Base-by-base conservation (phyloP, 2,797 vertebrate genomes). In the Coranthus polyacanthus region DNA sequence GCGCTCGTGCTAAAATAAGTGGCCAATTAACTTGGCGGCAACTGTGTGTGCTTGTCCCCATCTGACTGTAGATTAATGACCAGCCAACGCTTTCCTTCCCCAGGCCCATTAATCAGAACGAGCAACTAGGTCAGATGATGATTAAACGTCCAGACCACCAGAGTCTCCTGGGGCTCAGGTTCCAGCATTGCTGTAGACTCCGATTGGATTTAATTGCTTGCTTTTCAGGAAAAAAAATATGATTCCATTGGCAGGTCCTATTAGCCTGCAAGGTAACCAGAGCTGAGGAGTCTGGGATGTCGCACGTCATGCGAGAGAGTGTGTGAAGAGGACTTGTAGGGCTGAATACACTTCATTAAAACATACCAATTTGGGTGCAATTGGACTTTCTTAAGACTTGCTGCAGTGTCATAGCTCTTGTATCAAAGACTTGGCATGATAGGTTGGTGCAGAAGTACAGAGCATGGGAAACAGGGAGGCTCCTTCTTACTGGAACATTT, bases 51-150 rank as follows among this genome's bases (percentile, higher is more conserved):
- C 95, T 92, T 93, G 94, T 95, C 93, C 93, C 95, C 94, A 95
- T 95, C 95, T 94, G 93, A 93, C 93, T 89, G 79, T 77, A 93
- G 93, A 94, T 94, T 93, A 94, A 94, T 94, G 93, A 88, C 88
- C 73, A 88, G 93, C 94, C 92, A 90, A 76, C 46, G 88, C 94
- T 95, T 96, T 96, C 93, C 86, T 86, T 94, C 69, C 92, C 88
- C 82, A 83, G 85, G 83, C 93, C 95, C 95, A 97, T 98, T 97
- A 94, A 98, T 98, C 97, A 97, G 91, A 83, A 88, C 91, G 93
- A 92, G 94, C 94, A 95, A 94, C 92, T 92, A 92, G 93, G 94
- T 96, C 95, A 90, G 84, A 91, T 91, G 81, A 87, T 88, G 95
- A 96, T 95, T 95, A 95, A 96, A 94, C 73, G 81, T 89, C 83